Base-by-base conservation (phyloP, 2,888 invertebrate genomes). In the Troides aeacus region DNA sequence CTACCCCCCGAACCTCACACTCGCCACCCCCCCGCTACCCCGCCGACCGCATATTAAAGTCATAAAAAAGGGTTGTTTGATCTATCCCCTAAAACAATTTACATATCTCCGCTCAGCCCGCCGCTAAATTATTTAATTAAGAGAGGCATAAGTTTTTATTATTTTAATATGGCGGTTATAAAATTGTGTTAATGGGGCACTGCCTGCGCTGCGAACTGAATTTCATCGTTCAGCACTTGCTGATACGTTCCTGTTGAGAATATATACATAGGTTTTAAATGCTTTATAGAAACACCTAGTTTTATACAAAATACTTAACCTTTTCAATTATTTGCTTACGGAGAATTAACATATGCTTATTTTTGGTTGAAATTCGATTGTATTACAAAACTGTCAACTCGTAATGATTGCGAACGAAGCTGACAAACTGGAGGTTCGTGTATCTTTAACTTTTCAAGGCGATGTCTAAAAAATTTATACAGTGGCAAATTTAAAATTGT, bases 31-130 rank as follows among this genome's bases (percentile, higher is more conserved):
- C 92, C 92, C 92, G 92, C 92, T 39, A 0, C 82, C 84, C 85
- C 85, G 80, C 83, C 87, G 87, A 92, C 92, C 92, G 92, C 92
- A 92, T 92, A 92, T 92, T 92, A 91, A 92, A 93, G 90, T 91
- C 92, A 90, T 93, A 93, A 93, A 93, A 93, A 93, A 93, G 93
- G 93, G 93, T 93, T 93, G 89, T 93, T 93, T 93, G 92, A 93
- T 93, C 92, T 93, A 93, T 93, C 92, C 93, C 92, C 90, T 90
- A 90, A 92, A 93, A 93, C 93, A 93, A 93, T 93, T 93, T 93
- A 93, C 93, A 93, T 93, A 93, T 93, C 93, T 91, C 89, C 88
- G 89, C 89, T 87, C 89, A 87, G 85, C 84, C 86, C 86, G 88
- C 89, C 85, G 90, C 91, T 92, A 92, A 93, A 93, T 93, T 93